phyloP scores from a whole-genome alignment of 64 coral and sea anemone genomes.

The Stylophora pistillata region DNA sequence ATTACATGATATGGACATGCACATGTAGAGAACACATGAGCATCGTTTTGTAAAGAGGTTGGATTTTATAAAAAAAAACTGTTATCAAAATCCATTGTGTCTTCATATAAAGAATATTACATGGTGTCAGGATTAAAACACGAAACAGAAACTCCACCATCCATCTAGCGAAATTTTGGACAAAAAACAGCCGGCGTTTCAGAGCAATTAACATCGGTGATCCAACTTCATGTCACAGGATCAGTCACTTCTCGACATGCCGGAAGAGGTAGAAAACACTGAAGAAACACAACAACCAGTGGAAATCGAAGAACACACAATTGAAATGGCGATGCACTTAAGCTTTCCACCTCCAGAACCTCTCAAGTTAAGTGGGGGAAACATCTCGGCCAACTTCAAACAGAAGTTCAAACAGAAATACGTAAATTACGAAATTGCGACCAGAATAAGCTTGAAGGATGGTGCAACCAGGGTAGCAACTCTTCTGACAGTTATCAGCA shows the following conservation, averaged over 20 bases:
- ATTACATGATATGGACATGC: no score
- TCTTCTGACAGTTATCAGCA: slow-evolving; percentile 27
- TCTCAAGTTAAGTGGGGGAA: slow-evolving; percentile 27
- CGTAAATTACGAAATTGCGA: slow-evolving; percentile 46
- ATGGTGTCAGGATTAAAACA: not conserved
- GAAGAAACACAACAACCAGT: not conserved
- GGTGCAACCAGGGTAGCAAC: not conserved
- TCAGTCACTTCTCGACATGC: not conserved
- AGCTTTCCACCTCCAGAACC: slow-evolving; percentile 6
- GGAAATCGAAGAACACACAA: not conserved
- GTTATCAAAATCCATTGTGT: no score
- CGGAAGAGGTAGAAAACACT: not conserved
- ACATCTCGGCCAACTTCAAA: slow-evolving; percentile 22
- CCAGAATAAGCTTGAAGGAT: slow-evolving; percentile 20
- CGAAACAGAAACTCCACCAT: not conserved
- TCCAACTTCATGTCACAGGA: slow-evolving; percentile 1
- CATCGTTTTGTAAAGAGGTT: not conserved
- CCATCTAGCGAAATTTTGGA: not conserved
- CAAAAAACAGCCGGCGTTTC: not conserved
- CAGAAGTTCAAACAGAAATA: slow-evolving; percentile 18
- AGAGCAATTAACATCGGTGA: not conserved
- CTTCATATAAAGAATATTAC: no score
- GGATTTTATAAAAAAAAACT: not conserved
- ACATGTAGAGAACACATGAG: no score
- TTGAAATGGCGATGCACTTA: slow-evolving; percentile 17